These are phyloP conservation scores for Araneus ventricosus DNA, from an alignment of 1,140 invertebrate species.

Conservation along the genomic window DNA sequence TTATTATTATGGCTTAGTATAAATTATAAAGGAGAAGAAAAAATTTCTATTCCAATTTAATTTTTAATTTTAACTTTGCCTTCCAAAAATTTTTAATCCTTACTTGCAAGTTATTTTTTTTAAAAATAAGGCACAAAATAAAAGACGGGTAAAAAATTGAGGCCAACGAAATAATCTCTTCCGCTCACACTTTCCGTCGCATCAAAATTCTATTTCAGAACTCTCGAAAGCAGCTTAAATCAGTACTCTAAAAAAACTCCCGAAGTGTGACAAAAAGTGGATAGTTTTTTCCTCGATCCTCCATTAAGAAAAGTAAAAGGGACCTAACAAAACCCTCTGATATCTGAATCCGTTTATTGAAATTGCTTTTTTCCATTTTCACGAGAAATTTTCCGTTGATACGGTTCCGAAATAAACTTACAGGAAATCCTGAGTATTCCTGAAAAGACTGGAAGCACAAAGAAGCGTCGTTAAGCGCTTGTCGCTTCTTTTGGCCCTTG, in stretches of 20 bases:
- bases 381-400: conserved; percentile 5
- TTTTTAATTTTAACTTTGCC: too few species aligned
- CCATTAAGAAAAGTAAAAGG: neutral
- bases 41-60: too few species aligned
- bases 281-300: neutral
- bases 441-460: neutral
- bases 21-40: too few species aligned
- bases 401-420: conserved; percentile 14
- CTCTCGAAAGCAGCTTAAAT: neutral
- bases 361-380: conserved; percentile 1
- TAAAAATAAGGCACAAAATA: too few species aligned
- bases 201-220: neutral
- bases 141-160: too few species aligned
- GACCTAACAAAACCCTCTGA: neutral
- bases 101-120: too few species aligned
- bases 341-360: conserved; percentile 2
- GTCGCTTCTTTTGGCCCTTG: neutral
- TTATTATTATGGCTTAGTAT: too few species aligned
- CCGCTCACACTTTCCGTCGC: neutral
- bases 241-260: neutral
- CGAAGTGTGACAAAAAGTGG: neutral
- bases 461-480: neutral
- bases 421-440: neutral
- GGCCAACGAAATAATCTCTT: neutral
- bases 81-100: too few species aligned